Evolutionary conservation across 2,113 vertebrate species (phyloP), one percentile per base, ranked within the genome.

Genomic region (Megaptera novaeangliae): DNA sequence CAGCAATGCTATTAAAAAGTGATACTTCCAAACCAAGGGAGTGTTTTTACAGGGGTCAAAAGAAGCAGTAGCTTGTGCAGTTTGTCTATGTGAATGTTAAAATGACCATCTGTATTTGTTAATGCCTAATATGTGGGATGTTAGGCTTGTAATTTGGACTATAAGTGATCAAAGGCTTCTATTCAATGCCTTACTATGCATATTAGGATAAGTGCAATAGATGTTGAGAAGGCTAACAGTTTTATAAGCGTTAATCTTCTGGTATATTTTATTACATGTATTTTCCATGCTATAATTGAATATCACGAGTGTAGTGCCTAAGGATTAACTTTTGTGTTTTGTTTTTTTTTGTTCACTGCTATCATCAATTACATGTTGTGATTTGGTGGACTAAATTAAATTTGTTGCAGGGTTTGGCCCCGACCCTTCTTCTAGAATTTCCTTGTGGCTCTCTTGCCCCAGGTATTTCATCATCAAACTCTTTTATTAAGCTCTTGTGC

Each of bases 341-440:
- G 88, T 18, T 72, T 8, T 44, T 52, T 15, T 61, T 82, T 3
- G 23, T 78, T 81, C 39, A 12, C 81, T 84, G 83, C 87, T 92
- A 78, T 84, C 77, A 92, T 57, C 94, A 92, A 68, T 96, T 92
- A 87, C 39, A 31, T 83, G 69, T 92, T 96, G 86, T 44, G 41
- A 85, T 94, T 94, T 92, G 63, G 83, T 7, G 3, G 81, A 74
- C 64, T 96, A 87, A 95, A 89, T 97, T 92, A 81, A 93, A 94
- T 94, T 97, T 95, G 75, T 78, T 95, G 80, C 59, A 96, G 83
- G 59, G 92, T 87, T 98, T 92, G 78, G 55, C 57, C 29, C 36
- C 46, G 23, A 14, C 82, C 23, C 44, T 94, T 92, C 75, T 90
- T 83, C 80, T 92, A 86, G 92, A 92, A 87, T 95, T 82, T 96